These are phyloP conservation scores for Hiodon alosoides DNA, from an alignment of 2,113 vertebrate species.

Conservation along the genomic window DNA sequence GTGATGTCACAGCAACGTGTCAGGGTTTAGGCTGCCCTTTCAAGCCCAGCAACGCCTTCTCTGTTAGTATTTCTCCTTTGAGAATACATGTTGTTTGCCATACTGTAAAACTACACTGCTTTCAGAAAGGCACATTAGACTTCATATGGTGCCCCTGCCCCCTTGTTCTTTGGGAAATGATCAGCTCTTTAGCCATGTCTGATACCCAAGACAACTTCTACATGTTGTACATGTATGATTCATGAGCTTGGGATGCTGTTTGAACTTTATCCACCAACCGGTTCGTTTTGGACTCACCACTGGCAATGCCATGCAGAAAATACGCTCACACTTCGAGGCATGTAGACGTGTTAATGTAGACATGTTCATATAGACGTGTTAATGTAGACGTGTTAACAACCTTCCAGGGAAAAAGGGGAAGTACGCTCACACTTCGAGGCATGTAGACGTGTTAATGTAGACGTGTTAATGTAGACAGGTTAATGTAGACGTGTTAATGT, in stretches of 20 bases:
- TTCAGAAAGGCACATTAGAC: background rate
- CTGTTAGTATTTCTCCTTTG: background rate
- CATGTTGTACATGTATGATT: slow-evolving; percentile 5
- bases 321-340: slow-evolving; percentile 21
- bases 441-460: too few relatives aligned
- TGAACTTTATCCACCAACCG: slow-evolving; percentile 12
- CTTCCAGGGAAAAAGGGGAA: too few relatives aligned
- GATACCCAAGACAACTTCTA: background rate
- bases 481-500: too few relatives aligned
- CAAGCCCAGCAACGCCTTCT: background rate
- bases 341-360: background rate
- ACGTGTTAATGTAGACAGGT: too few relatives aligned
- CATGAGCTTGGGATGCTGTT: background rate
- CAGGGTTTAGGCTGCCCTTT: background rate
- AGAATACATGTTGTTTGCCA: background rate
- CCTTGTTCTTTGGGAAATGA: background rate
- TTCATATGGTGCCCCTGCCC: background rate
- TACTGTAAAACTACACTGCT: too few relatives aligned
- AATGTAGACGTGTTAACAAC: too few relatives aligned
- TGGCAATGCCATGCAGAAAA: background rate
- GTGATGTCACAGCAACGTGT: background rate
- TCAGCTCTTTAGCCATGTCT: background rate
- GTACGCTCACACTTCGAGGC: too few relatives aligned
- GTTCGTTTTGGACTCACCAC: background rate
- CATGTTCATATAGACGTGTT: too few relatives aligned